These are phyloP conservation scores for Apoderus coryli DNA, from an alignment of 2,888 invertebrate species.

Conservation along the genomic window DNA sequence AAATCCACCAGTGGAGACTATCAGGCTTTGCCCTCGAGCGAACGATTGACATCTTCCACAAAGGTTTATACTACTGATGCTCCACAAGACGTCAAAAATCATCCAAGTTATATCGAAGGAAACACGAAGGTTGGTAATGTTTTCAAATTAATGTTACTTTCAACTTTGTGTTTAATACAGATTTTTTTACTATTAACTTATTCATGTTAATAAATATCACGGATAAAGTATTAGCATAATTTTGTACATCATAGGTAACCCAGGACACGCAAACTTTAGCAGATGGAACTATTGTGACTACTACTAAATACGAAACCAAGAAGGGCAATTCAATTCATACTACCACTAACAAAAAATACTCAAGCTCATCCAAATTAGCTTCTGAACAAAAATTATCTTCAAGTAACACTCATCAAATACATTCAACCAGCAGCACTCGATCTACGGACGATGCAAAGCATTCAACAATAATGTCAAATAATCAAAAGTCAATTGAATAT, in stretches of 20 bases:
- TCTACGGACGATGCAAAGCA: background rate
- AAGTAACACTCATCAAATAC: background rate
- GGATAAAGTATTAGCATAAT: too few relatives aligned
- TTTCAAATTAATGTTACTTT: slow-evolving; percentile 20
- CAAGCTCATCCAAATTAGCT: slow-evolving; percentile 12
- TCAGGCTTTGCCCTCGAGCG: slow-evolving; percentile 18
- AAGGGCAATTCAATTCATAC: slow-evolving; percentile 20
- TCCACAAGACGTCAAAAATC: slow-evolving; percentile 25
- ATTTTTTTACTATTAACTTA: too few relatives aligned
- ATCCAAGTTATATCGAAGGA: slow-evolving; percentile 35
- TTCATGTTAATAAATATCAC: too few relatives aligned
- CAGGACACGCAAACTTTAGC: slow-evolving; percentile 51
- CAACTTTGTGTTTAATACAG: too few relatives aligned
- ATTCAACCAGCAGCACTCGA: background rate
- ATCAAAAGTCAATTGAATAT: slow-evolving; percentile 3
- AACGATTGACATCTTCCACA: slow-evolving; percentile 3
- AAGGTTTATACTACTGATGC: slow-evolving; percentile 23
- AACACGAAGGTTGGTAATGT: slow-evolving; percentile 37
- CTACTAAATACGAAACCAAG: slow-evolving; percentile 48
- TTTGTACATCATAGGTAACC: too few relatives aligned
- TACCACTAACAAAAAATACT: slow-evolving; percentile 14
- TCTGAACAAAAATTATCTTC: slow-evolving; percentile 14
- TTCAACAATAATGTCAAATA: too few relatives aligned
- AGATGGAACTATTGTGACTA: slow-evolving; percentile 53
- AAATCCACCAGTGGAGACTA: slow-evolving; percentile 16